phyloP scores from a whole-genome alignment of 2,113 vertebrate species.

The Lanius ludovicianus region DNA sequence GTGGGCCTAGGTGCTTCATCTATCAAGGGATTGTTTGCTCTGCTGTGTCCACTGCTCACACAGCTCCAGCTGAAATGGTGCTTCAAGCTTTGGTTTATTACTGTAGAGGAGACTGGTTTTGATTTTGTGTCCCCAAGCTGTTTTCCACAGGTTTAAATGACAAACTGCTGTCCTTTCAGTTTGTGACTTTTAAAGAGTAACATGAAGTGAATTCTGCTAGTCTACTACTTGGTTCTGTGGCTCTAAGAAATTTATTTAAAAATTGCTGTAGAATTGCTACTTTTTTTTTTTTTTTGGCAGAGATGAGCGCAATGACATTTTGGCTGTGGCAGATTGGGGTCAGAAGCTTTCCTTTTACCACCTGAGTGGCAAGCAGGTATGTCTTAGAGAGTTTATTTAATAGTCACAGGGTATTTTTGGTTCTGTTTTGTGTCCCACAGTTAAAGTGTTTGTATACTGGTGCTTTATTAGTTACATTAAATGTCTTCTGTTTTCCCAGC shows the following conservation, averaged over 20 bases:
- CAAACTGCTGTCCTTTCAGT: background rate
- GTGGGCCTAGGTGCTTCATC: background rate
- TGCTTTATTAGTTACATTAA: background rate
- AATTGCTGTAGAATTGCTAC: background rate
- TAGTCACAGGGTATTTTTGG: background rate
- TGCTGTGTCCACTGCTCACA: background rate
- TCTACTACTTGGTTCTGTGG: background rate
- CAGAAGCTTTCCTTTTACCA: slow-evolving; percentile 97
- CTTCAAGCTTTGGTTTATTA: background rate
- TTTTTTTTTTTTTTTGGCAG: slow-evolving; percentile 68
- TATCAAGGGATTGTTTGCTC: background rate
- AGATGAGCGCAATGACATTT: slow-evolving; percentile 94
- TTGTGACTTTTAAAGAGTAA: background rate
- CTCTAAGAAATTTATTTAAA: background rate
- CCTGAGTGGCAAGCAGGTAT: slow-evolving; percentile 96
- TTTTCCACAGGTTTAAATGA: background rate
- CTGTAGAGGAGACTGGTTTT: background rate
- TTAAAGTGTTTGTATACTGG: background rate
- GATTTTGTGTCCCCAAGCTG: background rate
- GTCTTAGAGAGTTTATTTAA: background rate
- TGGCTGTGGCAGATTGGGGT: slow-evolving; percentile 97
- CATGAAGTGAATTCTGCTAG: background rate
- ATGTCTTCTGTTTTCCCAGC: background rate
- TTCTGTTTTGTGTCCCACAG: background rate
- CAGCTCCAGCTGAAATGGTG: background rate